Evolutionary conservation across 2,797 vertebrate genomes (phyloP), one percentile per base, ranked within the genome.

Genomic region (Neomorphus geoffroyi): DNA sequence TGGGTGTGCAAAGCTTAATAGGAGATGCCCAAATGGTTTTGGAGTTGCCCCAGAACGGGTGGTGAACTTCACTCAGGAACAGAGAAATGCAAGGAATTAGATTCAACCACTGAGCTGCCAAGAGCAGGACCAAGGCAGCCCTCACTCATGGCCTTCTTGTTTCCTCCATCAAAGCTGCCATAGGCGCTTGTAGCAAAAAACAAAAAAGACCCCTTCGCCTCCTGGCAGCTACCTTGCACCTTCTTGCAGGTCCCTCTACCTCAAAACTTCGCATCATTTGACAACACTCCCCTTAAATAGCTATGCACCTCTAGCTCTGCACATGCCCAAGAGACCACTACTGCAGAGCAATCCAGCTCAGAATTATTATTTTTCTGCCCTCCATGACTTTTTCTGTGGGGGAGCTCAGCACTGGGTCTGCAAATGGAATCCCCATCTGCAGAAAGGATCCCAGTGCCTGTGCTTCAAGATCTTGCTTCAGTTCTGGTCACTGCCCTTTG

Each of bases 341-440:
- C 9, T 48, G 11, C 33, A 70, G 7, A 60, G 11, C 28, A 61
- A 69, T 9, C 54, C 54, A 65, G 17, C 28, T 60, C 35, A 39
- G 51, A 51, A 56, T 7, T 41, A 41, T 5, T 15, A 6, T 7
- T 73, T 33, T 70, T 35, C 27, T 67, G 57, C 58, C 46, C 19
- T 35, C 13, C 10, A 9, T 1, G 11, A 56, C 50, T 46, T 30
- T 18, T 4, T 32, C 33, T 12, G 26, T 4, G 6, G 12, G 1
- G 7, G 3, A 79, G 35, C 58, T 74, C 62, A 62, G 57, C 0
- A 0, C 48, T 32, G 35, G n/a, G 17, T 51, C 45, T 50, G 24
- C 39, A 80, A 26, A 45, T 2, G 6, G 9, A 13, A 51, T 26
- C 23, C 15, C 26, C 4, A 0, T 6, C 45, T 50, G 24, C 39